A percentile compares a stretch with the other conserved stretches of the same genome.
These are phyloP conservation scores for Clinocottus analis DNA, from an alignment of 2,113 vertebrate genomes.

Conservation along the genomic window DNA sequence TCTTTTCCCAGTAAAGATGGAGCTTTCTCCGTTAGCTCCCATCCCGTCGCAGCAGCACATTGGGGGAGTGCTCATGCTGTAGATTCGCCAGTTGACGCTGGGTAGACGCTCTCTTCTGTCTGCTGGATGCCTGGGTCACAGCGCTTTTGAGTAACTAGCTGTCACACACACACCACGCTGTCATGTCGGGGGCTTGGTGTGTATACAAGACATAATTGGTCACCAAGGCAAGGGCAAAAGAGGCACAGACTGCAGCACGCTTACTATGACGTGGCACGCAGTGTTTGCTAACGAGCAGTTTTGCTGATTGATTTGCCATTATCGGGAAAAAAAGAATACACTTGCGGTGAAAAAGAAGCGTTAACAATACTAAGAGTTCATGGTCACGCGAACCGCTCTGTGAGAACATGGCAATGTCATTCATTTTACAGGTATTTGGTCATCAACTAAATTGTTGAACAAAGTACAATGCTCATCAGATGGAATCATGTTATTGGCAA, in stretches of 20 bases:
- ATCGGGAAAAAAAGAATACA: neutral
- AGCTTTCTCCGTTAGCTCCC: neutral
- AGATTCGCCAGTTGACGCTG: conserved; percentile 3
- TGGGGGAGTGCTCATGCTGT: neutral
- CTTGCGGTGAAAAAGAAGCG: neutral
- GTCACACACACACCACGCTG: conserved; percentile 16
- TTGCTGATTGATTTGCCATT: neutral
- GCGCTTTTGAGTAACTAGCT: conserved; percentile 24
- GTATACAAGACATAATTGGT: conserved; percentile 16
- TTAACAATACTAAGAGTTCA: neutral
- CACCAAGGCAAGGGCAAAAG: neutral
- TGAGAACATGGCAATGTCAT: neutral
- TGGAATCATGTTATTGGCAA: neutral
- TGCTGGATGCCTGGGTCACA: conserved; percentile 28
- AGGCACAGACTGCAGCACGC: neutral
- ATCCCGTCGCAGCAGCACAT: conserved; percentile 12
- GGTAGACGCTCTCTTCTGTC: conserved; percentile 7
- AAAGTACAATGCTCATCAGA: neutral
- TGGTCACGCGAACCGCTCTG: neutral
- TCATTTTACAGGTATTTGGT: neutral
- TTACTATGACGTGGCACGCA: neutral
- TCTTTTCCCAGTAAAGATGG: neutral
- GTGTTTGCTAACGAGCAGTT: neutral
- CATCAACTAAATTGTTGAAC: neutral
- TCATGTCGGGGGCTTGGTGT: neutral